Conservation (phyloP, 2,113 vertebrate genomes). For the Pluvianellus socialis region DNA sequence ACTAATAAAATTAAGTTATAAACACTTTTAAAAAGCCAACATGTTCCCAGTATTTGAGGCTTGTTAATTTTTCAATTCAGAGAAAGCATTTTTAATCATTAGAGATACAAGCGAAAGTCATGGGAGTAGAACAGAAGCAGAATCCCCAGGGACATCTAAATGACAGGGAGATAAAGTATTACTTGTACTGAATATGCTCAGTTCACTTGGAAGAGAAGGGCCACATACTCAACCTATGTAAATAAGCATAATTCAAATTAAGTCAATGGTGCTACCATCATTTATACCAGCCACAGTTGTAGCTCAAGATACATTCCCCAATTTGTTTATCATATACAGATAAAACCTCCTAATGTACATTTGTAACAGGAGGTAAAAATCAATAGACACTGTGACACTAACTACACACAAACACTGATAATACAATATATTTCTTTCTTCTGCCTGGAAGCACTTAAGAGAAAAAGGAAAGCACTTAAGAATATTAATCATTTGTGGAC, state of each 20-base stretch:
- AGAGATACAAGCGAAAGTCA: neutral
- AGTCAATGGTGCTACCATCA: neutral
- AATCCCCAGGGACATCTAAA: neutral
- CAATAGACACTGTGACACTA: constrained; percentile 47
- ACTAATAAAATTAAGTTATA: neutral
- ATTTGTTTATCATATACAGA: constrained; percentile 26
- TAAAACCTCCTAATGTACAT: constrained; percentile 22
- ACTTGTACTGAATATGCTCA: neutral
- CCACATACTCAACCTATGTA: neutral
- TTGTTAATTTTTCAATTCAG: constrained; percentile 8
- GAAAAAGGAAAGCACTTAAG: constrained; percentile 60
- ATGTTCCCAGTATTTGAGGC: neutral
- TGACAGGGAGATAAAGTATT: neutral
- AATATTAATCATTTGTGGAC: constrained; percentile 65
- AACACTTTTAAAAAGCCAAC: neutral
- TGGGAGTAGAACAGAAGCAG: neutral
- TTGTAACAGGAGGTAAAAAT: constrained; percentile 58
- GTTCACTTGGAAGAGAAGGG: neutral
- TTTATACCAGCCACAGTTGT: neutral
- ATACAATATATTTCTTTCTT: constrained; percentile 23
- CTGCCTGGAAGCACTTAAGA: constrained; percentile 61
- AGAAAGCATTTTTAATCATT: neutral
- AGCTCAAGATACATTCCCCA: neutral
- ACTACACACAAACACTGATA: constrained; percentile 47
- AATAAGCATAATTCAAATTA: constrained; percentile 27